A percentile compares a stretch with the other conserved stretches of the same genome.
Conservation (phyloP, 2,113 vertebrate species). For the Seriola quinqueradiata region DNA sequence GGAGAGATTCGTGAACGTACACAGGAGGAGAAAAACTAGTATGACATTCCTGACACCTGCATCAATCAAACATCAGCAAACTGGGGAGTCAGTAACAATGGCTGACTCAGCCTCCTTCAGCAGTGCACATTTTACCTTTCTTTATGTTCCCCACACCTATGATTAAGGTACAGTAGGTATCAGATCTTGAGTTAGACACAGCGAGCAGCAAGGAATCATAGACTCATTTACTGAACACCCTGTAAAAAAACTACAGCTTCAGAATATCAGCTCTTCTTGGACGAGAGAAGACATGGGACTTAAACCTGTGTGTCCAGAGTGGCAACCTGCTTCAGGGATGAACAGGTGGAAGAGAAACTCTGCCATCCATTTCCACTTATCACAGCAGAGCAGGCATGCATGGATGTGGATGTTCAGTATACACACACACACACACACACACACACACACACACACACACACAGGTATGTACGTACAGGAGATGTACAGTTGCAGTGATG, state of each 20-base stretch:
- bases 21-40: slow-evolving; percentile 16
- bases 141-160: slow-evolving; percentile 14
- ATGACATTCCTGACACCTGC: slow-evolving; percentile 47
- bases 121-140: slow-evolving; percentile 6
- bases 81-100: slow-evolving; percentile 37
- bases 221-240: no score
- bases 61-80: slow-evolving; percentile 48
- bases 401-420: slow-evolving; percentile 7
- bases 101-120: slow-evolving; percentile 46
- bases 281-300: slow-evolving; percentile 13
- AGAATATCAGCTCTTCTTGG: slow-evolving; percentile 15
- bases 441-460: not conserved
- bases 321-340: slow-evolving; percentile 25
- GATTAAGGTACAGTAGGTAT: slow-evolving; percentile 35
- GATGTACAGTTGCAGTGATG: not conserved
- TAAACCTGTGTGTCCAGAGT: slow-evolving; percentile 39
- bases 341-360: slow-evolving; percentile 50
- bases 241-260: not conserved
- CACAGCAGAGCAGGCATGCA: slow-evolving; percentile 41
- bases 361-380: slow-evolving; percentile 48
- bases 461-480: not conserved
- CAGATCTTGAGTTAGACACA: not conserved
- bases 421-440: slow-evolving; percentile 1
- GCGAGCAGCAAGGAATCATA: not conserved
- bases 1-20: slow-evolving; percentile 8